Conservation (phyloP, 37 sponge, comb jelly and placozoan species). For the Theonella swinhoei region DNA sequence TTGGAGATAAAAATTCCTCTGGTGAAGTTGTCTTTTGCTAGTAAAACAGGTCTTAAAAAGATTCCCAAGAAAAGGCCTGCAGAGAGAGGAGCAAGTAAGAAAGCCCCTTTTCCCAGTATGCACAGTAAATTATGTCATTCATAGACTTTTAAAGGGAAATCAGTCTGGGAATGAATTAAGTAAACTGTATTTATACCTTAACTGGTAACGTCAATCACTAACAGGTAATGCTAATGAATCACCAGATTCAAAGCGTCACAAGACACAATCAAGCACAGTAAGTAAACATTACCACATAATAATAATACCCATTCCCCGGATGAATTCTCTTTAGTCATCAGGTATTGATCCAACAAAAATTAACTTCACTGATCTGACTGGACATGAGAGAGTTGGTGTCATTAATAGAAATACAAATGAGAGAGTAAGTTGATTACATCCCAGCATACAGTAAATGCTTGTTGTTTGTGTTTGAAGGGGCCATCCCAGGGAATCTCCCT, state of each 20-base stretch:
- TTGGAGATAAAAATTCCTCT: constrained; percentile 72
- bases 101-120: neutral
- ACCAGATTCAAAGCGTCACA: constrained; percentile 37
- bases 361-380: constrained; percentile 48
- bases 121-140: neutral
- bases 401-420: constrained; percentile 71
- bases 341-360: constrained; percentile 39
- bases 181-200: no score
- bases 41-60: constrained; percentile 42
- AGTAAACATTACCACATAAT: neutral
- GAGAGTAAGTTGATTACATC: constrained; percentile 28
- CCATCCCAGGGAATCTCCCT: neutral
- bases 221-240: neutral
- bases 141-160: no score
- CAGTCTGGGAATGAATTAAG: no score
- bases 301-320: neutral
- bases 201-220: no score
- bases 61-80: constrained; percentile 71
- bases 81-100: neutral
- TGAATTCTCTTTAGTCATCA: neutral
- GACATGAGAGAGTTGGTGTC: constrained; percentile 67
- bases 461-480: neutral
- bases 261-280: neutral
- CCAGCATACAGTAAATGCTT: neutral
- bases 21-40: constrained; percentile 56